phyloP scores from a whole-genome alignment of 2,888 invertebrate species.

The Masnerella sp. region DNA sequence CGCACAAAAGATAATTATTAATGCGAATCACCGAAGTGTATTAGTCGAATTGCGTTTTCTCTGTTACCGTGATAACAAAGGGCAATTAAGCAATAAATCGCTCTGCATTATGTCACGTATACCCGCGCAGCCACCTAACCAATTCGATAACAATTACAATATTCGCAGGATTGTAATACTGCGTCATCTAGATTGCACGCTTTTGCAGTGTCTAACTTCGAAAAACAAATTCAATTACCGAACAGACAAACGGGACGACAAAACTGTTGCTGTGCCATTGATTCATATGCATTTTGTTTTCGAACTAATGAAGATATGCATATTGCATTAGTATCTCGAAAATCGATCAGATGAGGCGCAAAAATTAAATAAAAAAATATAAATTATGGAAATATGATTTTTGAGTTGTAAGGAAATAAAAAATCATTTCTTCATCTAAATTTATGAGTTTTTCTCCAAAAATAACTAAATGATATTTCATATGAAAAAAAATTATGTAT shows the following conservation, averaged over 20 bases:
- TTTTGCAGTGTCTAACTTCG: conserved; percentile 27
- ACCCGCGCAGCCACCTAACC: conserved; percentile 29
- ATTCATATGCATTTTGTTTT: conserved; percentile 32
- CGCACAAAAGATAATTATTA: conserved; percentile 47
- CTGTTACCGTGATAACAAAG: conserved; percentile 39
- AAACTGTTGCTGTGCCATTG: conserved; percentile 23
- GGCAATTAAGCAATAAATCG: conserved; percentile 51
- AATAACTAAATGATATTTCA: too few species aligned
- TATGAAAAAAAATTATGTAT: too few species aligned
- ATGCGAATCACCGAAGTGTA: conserved; percentile 46
- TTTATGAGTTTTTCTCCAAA: too few species aligned
- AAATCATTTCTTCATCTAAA: too few species aligned
- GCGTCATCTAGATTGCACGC: conserved; percentile 39
- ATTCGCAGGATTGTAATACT: conserved; percentile 37
- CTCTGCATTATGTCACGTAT: conserved; percentile 38
- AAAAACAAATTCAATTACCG: conserved; percentile 49
- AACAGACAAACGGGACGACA: conserved; percentile 1
- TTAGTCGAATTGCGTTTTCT: conserved; percentile 52
- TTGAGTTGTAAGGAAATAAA: too few species aligned
- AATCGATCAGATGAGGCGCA: conserved; percentile 5
- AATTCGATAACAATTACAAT: conserved; percentile 51
- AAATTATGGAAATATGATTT: too few species aligned
- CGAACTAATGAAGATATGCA: conserved; percentile 30
- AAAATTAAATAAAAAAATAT: neutral
- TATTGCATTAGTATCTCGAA: conserved; percentile 11